Evolutionary conservation across 2,113 vertebrate species (phyloP), one percentile per base, ranked within the genome.

Genomic region (Salvator merianae): DNA sequence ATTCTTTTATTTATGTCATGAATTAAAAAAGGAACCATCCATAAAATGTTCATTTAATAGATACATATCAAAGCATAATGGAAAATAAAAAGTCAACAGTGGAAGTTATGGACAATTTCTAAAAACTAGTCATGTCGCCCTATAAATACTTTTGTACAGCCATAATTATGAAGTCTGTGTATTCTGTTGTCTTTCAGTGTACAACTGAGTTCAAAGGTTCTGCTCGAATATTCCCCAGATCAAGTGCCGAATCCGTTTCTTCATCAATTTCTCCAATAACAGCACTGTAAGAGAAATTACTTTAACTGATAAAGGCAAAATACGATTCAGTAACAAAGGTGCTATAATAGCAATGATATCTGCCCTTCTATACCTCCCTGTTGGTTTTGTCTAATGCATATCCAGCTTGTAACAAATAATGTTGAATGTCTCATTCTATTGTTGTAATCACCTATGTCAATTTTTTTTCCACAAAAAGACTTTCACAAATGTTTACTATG

Each of bases 191-290:
- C 70, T 68, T 83, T 98, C 95, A 99, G 91, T 99, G 98, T 88
- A 97, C 98, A 55, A 99, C 97, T 4, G 98, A 99, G 88, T 99
- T 99, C 34, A 99, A 95, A 69, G 99, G 98, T 86, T 99, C 99
- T 62, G 99, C 99, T 93, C 98, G 91, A 91, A 99, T 99, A 91
- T 99, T 99, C 30, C 98, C 97, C 90, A 99, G 93, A 91, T 99
- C 99, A 95, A 99, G 96, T 1, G 98, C 96, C 55, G 98, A 99
- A 94, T 99, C 99, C 0, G 98, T 99, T 82, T 99, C 99, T 94
- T 99, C 99, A 84, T 99, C 99, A 84, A 99, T 99, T 94, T 99
- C 99, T 77, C 98, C 99, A 89, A 99, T 99, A 84, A 99, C 99
- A 30, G 99, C 98, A 70, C 99, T 99, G 93, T 28, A 94, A 95